Base-by-base conservation (phyloP, 2,797 vertebrate species). In the Microcaecilia unicolor region DNA sequence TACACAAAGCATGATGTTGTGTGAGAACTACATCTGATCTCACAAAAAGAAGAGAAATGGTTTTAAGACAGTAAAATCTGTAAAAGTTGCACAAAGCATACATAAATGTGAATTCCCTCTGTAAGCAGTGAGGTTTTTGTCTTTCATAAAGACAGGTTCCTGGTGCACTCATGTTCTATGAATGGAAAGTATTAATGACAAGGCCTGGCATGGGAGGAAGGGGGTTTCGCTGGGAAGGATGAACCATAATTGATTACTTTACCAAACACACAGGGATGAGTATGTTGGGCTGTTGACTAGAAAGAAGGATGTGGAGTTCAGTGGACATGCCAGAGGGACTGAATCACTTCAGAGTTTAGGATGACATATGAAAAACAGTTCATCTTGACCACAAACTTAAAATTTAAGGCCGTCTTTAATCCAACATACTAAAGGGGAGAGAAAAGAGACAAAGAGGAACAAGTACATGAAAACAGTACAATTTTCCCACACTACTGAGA, bases 391-490 rank as follows among this genome's bases (percentile, higher is more conserved):
- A 49, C 37, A 48, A 60, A 30, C 28, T 62, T 39, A 20, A 37
- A 54, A 31, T 1, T 48, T 31, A 48, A 55, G 32, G 36, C n/a
- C n/a, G n/a, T n/a, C n/a, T n/a, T n/a, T n/a, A n/a, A n/a, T n/a
- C n/a, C n/a, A n/a, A n/a, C n/a, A n/a, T n/a, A n/a, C n/a, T n/a
- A n/a, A n/a, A n/a, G n/a, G n/a, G n/a, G n/a, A n/a, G n/a, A n/a
- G n/a, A n/a, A 55, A 64, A 58, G 66, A 51, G 51, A 74, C 34
- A 69, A 24, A 54, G 57, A 55, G 61, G 58, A 58, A 22, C 10
- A 59, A 70, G 45, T 41, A 41, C 64, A 58, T 67, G 61, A 51
- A 45, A 37, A 60, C 35, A 37, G 44, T 48, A 29, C 36, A 34
- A 66, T 44, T 34, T 38, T 69, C 58, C 69, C 52, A 66, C 9